phyloP scores from a whole-genome alignment of 2,113 vertebrate species.

The Rhinolophus sinicus region DNA sequence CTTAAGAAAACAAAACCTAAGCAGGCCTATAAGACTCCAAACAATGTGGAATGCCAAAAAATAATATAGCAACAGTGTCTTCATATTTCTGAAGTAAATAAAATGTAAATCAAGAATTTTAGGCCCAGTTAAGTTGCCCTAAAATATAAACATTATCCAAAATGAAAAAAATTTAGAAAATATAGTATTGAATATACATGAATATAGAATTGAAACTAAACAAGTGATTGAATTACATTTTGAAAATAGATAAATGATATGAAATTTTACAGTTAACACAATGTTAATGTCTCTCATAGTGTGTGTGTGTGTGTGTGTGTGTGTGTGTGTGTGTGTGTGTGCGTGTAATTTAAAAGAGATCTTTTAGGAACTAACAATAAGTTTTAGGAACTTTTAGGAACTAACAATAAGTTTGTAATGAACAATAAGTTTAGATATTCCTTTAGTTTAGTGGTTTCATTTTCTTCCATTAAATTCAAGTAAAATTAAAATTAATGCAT shows the following conservation, averaged over 20 bases:
- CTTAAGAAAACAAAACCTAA: neutral
- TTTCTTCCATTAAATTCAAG: slow-evolving; percentile 16
- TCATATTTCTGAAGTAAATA: neutral
- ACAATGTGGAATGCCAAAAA: neutral
- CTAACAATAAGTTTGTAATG: neutral
- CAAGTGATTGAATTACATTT: neutral
- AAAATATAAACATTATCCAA: neutral
- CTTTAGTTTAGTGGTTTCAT: neutral
- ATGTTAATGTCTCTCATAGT: neutral
- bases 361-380: slow-evolving; percentile 41
- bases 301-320: neutral
- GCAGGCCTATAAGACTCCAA: neutral
- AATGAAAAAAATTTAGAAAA: neutral
- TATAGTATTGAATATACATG: neutral
- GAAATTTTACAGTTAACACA: neutral
- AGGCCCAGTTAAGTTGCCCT: neutral
- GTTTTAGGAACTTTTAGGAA: slow-evolving; percentile 30
- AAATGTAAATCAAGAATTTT: neutral
- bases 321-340: neutral
- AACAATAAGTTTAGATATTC: neutral
- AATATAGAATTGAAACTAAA: neutral
- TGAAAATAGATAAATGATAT: neutral
- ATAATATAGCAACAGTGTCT: neutral
- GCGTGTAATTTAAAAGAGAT: neutral
- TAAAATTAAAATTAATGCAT: slow-evolving; percentile 45